Percentiles rank a stretch among this genome's conserved stretches.
phyloP scores from a whole-genome alignment of 2,113 vertebrate genomes.

The Nycticryphes semicollaris region DNA sequence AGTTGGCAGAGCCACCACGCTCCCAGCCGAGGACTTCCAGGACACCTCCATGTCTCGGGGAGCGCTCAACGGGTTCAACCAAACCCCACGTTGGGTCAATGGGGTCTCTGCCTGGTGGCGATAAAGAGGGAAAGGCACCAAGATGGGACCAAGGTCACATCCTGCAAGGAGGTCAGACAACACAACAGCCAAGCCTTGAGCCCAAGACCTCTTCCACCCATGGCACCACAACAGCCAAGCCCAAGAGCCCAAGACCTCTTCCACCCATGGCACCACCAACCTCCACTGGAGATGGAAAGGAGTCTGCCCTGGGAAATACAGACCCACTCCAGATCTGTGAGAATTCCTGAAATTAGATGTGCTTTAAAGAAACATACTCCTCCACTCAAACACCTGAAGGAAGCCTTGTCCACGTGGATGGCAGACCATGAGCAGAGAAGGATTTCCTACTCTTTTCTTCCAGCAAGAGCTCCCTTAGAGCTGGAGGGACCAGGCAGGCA shows the following conservation, averaged over 20 bases:
- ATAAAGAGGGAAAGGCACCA: fast-evolving
- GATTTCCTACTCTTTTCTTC: not conserved
- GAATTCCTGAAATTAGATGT: not conserved
- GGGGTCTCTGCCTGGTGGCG: not conserved
- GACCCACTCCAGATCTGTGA: not conserved
- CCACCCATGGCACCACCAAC: fast-evolving
- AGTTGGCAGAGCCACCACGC: fast-evolving
- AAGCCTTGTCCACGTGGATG: not conserved
- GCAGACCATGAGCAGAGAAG: not conserved
- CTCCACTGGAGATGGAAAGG: not conserved
- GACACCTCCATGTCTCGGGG: fast-evolving
- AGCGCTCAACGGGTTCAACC: not conserved
- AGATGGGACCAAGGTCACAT: not conserved
- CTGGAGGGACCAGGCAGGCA: not conserved
- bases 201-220: not conserved
- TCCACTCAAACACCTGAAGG: not conserved
- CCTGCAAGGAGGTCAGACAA: not conserved
- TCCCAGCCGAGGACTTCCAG: not conserved
- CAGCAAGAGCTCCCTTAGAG: not conserved
- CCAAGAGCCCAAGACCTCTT: not conserved
- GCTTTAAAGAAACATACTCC: not conserved
- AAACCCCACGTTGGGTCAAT: not conserved
- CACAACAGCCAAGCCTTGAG: not conserved
- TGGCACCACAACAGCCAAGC: not conserved
- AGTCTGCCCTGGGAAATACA: not conserved